Conservation (phyloP, 1,140 invertebrate genomes). For the Geopemphigus sp. region DNA sequence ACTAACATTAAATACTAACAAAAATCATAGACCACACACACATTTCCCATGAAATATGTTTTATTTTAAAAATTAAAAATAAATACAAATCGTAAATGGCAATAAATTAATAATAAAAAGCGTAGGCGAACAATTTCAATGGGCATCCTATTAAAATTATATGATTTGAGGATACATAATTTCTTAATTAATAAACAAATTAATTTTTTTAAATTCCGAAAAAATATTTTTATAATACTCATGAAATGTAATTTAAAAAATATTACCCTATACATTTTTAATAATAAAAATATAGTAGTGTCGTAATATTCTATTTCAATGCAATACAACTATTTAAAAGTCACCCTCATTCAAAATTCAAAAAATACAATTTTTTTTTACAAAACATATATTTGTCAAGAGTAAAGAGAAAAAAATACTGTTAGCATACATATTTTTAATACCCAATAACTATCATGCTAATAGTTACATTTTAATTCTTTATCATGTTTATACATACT, state of each 20-base stretch:
- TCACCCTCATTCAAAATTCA: neutral
- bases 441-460: slow-evolving; percentile 9
- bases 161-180: neutral
- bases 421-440: neutral
- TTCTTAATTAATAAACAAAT: neutral
- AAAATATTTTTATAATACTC: neutral
- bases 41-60: neutral
- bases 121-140: neutral
- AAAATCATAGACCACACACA: too few species aligned
- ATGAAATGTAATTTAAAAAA: slow-evolving; percentile 2
- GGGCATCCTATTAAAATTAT: neutral
- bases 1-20: too few species aligned
- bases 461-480: neutral
- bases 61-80: neutral
- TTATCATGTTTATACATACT: neutral
- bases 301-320: neutral
- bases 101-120: too few species aligned
- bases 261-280: neutral
- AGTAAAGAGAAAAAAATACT: slow-evolving; percentile 33
- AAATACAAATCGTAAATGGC: neutral
- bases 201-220: neutral
- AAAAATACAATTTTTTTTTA: neutral
- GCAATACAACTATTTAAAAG: neutral
- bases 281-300: neutral
- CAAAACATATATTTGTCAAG: slow-evolving; percentile 20